Percentiles rank a stretch among this genome's conserved stretches.
Evolutionary conservation across 2,888 invertebrate species (phyloP).

Genomic region (Elmis aenea): DNA sequence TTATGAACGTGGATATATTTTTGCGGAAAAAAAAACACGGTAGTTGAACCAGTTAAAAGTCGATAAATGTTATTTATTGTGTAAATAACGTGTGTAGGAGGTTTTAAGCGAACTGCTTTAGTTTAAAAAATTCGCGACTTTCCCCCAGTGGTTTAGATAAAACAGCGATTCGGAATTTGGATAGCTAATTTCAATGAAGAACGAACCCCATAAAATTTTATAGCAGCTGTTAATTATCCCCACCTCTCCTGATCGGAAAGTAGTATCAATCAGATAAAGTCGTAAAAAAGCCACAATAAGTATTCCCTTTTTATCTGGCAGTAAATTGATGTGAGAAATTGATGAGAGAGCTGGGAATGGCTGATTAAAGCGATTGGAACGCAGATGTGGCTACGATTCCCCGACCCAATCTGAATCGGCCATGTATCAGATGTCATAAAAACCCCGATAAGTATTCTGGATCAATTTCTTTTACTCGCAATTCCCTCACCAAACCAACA

Average conservation of each 20-base stretch:
- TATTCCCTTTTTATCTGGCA: constrained; percentile 19
- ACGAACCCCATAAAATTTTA: too few relatives aligned
- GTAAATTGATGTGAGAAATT: constrained; percentile 19
- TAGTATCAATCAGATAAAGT: constrained; percentile 16
- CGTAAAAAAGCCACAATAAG: constrained; percentile 18
- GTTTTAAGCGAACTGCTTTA: too few relatives aligned
- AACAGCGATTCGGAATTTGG: too few relatives aligned
- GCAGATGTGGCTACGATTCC: constrained; percentile 17
- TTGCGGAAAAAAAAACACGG: too few relatives aligned
- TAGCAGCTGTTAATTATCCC: too few relatives aligned
- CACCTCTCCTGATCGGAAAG: constrained; percentile 14
- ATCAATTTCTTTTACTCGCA: constrained; percentile 15
- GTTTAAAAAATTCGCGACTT: too few relatives aligned
- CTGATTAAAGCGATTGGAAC: constrained; percentile 20
- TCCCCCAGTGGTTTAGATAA: too few relatives aligned
- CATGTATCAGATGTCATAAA: constrained; percentile 20
- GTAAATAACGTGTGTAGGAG: too few relatives aligned
- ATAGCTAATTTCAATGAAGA: too few relatives aligned
- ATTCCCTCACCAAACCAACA: constrained; percentile 7
- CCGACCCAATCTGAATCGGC: constrained; percentile 18
- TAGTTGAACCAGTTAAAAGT: too few relatives aligned
- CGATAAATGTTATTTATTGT: too few relatives aligned
- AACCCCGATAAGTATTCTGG: constrained; percentile 13
- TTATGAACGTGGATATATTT: too few relatives aligned
- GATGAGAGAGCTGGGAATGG: constrained; percentile 15